Base-by-base conservation (phyloP, 2,888 invertebrate genomes). In the Cerceris ruficornis region DNA sequence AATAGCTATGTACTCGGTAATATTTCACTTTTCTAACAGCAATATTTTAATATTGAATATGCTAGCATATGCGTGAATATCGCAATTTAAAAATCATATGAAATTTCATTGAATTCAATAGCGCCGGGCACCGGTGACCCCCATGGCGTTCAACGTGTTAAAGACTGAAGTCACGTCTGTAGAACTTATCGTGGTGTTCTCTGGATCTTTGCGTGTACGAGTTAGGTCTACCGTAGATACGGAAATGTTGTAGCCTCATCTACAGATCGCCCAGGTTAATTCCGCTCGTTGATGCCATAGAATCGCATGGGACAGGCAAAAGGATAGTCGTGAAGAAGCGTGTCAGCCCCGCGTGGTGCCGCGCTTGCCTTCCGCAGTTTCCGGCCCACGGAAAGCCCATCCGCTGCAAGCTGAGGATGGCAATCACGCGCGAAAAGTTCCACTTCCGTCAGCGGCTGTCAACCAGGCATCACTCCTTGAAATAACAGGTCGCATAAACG, bases 401-500 rank as follows among this genome's bases (percentile, higher is more conserved):
- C 69, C 77, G 60, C 61, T 66, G 64, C 69, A 50, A 52, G 52
- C 76, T 76, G 73, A 64, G 67, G 55, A 76, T 61, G 73, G 80
- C 76, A 72, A 76, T 70, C 75, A 70, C 39, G 72, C 68, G 61
- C 69, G 76, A 57, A 75, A 77, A 84, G 74, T 79, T 80, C 73
- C 82, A 70, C 75, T 81, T 67, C 59, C 64, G 17, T 46, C 89
- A 88, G 88, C 86, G 89, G 83, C 89, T 90, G 89, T 90, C 90
- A 90, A 89, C 89, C 87, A 88, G 82, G 81, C 87, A 77, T 89
- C 87, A 85, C 4, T 59, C 6, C 42, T 42, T 13, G 7, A 59
- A 42, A 59, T 59, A 6, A 11, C 14, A n/a, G 13, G 42, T 28
- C 59, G 8, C 39, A 59, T 42, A 14, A 59, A 2, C 42, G 41